Evolutionary conservation across 2,113 vertebrate species (phyloP), one percentile per base, ranked within the genome.

Genomic region (Sardina pilchardus): DNA sequence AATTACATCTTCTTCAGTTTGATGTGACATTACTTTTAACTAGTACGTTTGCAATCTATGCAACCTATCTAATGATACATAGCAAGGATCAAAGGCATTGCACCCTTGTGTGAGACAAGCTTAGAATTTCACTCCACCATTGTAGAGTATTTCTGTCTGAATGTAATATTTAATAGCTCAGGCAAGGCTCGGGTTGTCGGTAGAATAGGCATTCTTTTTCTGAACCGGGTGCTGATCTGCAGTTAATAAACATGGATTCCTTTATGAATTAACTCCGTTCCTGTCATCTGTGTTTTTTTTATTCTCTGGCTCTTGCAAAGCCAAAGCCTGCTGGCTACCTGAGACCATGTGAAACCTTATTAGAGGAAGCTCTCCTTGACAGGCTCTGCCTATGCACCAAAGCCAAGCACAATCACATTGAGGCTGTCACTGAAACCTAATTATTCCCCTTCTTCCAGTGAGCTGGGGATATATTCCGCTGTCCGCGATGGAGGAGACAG

Each of bases 381-480:
- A 17, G 71, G 71, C 71, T 12, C 14, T 78, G 71, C 30, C 14
- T 78, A 78, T 36, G 71, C 71, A 36, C 71, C 71, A 78, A 78
- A 78, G 71, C 71, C 71, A 36, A 78, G 36, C 71, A 78, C 71
- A 78, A 78, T 78, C 71, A 78, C 71, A 78, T 78, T 78, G 30
- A 36, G 10, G 71, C 71, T 78, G 71, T 36, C 71, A 78, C 71
- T 78, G 71, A 78, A 78, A 78, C 71, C 71, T 36, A 78, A 78
- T 71, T 71, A 71, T 71, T 71, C 63, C 12, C 63, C 63, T 14
- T 71, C 63, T 71, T 16, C 6, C 71, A 39, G 71, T 34, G 34
- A 78, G 71, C 71, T 78, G 71, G 34, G 53, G 8, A 78, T 78
- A 36, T 78, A 78, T 78, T 78, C 71, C 2, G 71, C 30, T 78